Evolutionary conservation across 2,797 vertebrate species (phyloP).

Genomic region (Rhadinocentrus ornatus): DNA sequence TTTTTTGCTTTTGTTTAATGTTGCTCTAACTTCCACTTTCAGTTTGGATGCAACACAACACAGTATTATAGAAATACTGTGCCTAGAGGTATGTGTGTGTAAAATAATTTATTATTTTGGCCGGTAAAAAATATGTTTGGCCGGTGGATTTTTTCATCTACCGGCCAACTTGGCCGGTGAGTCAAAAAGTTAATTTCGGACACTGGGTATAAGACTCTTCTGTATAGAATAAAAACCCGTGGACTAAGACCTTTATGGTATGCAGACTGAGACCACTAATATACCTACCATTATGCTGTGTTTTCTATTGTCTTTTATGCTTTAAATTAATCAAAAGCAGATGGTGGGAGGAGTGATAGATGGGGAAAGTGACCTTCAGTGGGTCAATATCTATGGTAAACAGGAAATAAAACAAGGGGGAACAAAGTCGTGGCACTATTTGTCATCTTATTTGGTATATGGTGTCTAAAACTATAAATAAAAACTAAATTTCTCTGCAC

Average conservation of each 20-base stretch:
- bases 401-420: slow-evolving; percentile 13
- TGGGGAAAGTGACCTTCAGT: slow-evolving; percentile 42
- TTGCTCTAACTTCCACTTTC: too few species aligned
- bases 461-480: neutral
- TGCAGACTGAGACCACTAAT: neutral
- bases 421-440: slow-evolving; percentile 3
- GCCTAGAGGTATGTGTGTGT: too few species aligned
- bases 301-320: slow-evolving; percentile 19
- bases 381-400: slow-evolving; percentile 28
- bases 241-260: slow-evolving; percentile 4
- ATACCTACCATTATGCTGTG: neutral
- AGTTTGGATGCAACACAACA: too few species aligned
- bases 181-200: too few species aligned
- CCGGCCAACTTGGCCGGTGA: too few species aligned
- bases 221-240: neutral
- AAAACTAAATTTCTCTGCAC: neutral
- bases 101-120: too few species aligned
- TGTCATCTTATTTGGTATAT: neutral
- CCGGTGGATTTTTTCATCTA: too few species aligned
- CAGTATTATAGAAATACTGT: too few species aligned
- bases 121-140: too few species aligned
- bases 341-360: slow-evolving; percentile 53
- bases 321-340: slow-evolving; percentile 41
- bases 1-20: too few species aligned
- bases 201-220: too few species aligned